Evolutionary conservation across 53 echinoderm and acorn worm genomes (phyloP).

Genomic region (Luidia sarsii): DNA sequence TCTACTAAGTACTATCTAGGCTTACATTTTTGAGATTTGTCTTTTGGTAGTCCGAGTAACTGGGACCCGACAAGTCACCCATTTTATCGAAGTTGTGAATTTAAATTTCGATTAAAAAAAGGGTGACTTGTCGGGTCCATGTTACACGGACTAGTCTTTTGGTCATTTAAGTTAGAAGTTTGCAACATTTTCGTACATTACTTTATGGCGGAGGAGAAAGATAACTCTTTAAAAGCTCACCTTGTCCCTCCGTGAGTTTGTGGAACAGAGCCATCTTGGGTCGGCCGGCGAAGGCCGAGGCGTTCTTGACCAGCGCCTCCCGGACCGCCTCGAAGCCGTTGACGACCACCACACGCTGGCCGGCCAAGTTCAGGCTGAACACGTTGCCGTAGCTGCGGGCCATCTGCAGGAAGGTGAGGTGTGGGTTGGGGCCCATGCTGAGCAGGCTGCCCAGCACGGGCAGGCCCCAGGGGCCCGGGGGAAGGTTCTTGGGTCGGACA

Average conservation of each 20-base stretch:
- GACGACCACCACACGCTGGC: slow-evolving; percentile 82
- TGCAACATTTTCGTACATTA: too few relatives aligned
- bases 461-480: slow-evolving; percentile 95
- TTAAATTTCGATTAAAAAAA: too few relatives aligned
- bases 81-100: too few relatives aligned
- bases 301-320: slow-evolving; percentile 92
- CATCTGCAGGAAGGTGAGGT: slow-evolving; percentile 95
- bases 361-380: slow-evolving; percentile 85
- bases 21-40: too few relatives aligned
- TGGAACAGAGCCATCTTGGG: slow-evolving; percentile 87
- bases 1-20: too few relatives aligned
- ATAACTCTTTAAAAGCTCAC: slow-evolving; percentile 65
- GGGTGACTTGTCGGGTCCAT: too few relatives aligned
- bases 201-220: too few relatives aligned
- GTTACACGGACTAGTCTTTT: too few relatives aligned
- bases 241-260: slow-evolving; percentile 91
- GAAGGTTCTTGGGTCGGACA: slow-evolving; percentile 72
- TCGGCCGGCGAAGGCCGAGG: slow-evolving; percentile 85
- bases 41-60: too few relatives aligned
- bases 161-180: too few relatives aligned
- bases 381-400: slow-evolving; percentile 85
- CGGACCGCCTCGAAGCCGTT: slow-evolving; percentile 87
- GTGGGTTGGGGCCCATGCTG: slow-evolving; percentile 90
- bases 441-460: slow-evolving; percentile 93
- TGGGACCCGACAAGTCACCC: too few relatives aligned